Evolutionary conservation across 2,113 vertebrate species (phyloP), one percentile per base, ranked within the genome.

Genomic region (Nymphicus hollandicus): DNA sequence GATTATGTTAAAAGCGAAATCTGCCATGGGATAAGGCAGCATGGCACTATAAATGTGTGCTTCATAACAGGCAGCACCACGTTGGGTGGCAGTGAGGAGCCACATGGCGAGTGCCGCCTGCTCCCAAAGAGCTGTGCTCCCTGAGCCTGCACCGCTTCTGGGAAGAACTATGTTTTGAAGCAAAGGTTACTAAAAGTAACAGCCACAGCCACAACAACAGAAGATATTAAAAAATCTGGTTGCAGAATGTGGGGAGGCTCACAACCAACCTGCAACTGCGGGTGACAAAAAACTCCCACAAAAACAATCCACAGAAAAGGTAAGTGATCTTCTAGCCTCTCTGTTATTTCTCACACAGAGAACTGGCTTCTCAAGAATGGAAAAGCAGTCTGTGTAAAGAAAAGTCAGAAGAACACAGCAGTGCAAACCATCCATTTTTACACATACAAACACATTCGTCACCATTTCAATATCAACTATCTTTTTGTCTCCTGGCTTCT

Each of bases 21-120:
- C 52, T 55, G 23, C 41, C 52, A 46, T 0, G 4, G 41, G 77
- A 68, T 3, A 11, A 70, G 69, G 68, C 33, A 33, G 72, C 18
- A 29, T 17, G 79, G 60, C 56, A 71, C 43, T 16, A 24, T 37
- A 58, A 33, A 29, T 1, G 7, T 1, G 0, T 20, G 46, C 10
- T 70, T 10, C 28, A 3, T 24, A 44, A 27, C 49, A 43, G 70
- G 73, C 9, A 2, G 33, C 20, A 27, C 27, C 12, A 7, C 0
- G 2, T 8, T 10, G 41, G 27, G 56, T 1, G 1, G 68, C 64
- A 83, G 53, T 9, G 10, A 91, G 65, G 28, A 84, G 55, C 46
- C 10, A 35, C 2, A 1, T 8, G 1, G 3, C 3, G 15, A 58
- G 43, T 3, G 4, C 9, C 1, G 3, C 1, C 7, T 35, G 33